phyloP scores from a whole-genome alignment of 2,797 vertebrate species.

The Sorex maritimensis region DNA sequence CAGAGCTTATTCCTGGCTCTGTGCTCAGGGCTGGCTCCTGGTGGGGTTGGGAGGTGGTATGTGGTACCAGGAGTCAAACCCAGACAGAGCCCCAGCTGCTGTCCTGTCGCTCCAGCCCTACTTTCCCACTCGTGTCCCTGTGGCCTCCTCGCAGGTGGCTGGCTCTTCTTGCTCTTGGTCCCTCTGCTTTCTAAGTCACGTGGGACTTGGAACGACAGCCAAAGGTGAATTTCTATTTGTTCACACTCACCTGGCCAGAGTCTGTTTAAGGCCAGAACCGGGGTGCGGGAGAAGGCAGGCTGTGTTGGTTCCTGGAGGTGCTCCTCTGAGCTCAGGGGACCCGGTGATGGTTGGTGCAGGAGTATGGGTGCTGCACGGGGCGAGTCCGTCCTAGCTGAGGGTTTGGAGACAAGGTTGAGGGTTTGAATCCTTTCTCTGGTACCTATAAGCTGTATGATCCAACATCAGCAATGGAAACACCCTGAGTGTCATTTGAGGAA shows the following conservation, averaged over 20 bases:
- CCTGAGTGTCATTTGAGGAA: background rate
- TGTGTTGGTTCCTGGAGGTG: too few relatives aligned
- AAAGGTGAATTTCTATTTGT: background rate
- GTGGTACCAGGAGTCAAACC: too few relatives aligned
- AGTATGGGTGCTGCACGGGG: background rate
- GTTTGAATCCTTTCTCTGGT: background rate
- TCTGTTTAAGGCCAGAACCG: background rate
- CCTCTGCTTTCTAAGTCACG: background rate
- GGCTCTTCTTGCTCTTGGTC: background rate
- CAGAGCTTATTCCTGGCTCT: too few relatives aligned
- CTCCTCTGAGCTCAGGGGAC: too few relatives aligned
- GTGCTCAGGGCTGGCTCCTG: too few relatives aligned
- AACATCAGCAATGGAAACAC: background rate
- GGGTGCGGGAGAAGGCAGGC: background rate
- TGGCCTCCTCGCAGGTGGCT: background rate
- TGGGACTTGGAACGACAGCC: background rate
- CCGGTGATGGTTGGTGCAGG: too few relatives aligned
- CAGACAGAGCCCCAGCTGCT: too few relatives aligned
- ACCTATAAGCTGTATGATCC: background rate
- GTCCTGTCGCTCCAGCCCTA: too few relatives aligned
- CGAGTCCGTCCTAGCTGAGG: background rate
- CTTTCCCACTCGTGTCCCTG: background rate
- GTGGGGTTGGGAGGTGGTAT: too few relatives aligned
- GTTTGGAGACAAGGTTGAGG: background rate
- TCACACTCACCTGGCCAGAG: background rate